Conservation (phyloP, 2,113 vertebrate genomes). For the Nothobranchius furzeri region DNA sequence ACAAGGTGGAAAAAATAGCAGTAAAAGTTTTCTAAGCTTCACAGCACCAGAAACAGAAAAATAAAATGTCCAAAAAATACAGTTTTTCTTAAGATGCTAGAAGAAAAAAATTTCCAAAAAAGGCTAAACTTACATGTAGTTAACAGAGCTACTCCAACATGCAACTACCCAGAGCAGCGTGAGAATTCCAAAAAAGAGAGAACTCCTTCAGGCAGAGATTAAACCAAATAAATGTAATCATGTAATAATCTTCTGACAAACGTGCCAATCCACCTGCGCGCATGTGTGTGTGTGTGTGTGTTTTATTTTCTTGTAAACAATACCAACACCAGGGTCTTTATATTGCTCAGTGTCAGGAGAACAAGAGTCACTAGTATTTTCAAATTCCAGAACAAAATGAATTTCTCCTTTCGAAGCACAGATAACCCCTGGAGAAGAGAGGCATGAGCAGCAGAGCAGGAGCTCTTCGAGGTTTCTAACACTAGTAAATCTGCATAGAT, state of each 20-base stretch:
- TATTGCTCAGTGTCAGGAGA: conserved; percentile 57
- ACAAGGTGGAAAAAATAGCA: too few species aligned
- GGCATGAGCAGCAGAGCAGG: conserved; percentile 9
- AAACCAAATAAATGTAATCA: conserved; percentile 49
- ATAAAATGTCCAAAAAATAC: too few species aligned
- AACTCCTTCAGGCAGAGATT: conserved; percentile 28
- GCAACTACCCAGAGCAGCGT: too few species aligned
- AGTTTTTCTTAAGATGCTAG: too few species aligned
- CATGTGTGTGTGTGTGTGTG: conserved; percentile 1
- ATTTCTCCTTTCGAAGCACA: conserved; percentile 28
- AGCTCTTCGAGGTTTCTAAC: conserved; percentile 13
- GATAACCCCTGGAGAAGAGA: conserved; percentile 28
- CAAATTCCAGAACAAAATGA: conserved; percentile 56
- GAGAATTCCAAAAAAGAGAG: background rate
- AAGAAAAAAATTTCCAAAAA: too few species aligned
- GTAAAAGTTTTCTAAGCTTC: too few species aligned
- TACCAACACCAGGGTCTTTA: conserved; percentile 31
- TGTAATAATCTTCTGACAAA: conserved; percentile 43
- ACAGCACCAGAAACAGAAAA: too few species aligned
- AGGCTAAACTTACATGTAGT: too few species aligned
- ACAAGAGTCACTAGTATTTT: conserved; percentile 47
- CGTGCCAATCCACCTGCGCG: conserved; percentile 39
- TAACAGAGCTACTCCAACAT: too few species aligned
- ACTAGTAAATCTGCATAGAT: conserved; percentile 10
- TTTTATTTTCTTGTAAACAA: conserved; percentile 49